Evolutionary conservation across 1,140 invertebrate species (phyloP), one percentile per base, ranked within the genome.

Genomic region (Lithobius niger): DNA sequence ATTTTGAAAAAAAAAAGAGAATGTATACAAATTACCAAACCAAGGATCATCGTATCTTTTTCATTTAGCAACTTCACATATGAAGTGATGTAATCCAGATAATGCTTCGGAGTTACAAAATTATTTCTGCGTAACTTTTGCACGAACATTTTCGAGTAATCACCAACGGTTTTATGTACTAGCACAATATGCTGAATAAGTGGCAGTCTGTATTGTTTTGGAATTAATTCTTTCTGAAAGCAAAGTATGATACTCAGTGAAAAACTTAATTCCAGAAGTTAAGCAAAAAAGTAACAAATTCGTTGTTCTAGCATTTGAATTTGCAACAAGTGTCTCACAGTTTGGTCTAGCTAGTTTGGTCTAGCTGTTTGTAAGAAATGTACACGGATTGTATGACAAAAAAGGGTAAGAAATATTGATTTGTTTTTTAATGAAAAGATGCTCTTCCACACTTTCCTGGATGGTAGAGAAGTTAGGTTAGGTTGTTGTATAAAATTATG

Each of bases 101-200:
- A 95, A 65, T 93, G 88, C 60, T 88, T 91, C 1, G 89, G 89
- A 2, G 88, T 92, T 1, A 92, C 82, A 64, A 83, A 90, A 69
- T 89, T 92, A 63, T 77, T 81, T 40, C 88, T 73, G 26, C 84
- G 71, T 6, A 88, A 67, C 54, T 83, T 82, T 16, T 77, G 65
- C 6, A 79, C 66, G 64, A 86, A 92, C 50, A 85, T 80, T n/a
- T 64, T 65, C 0, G 82, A 84, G 67, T 86, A 90, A 0, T 74
- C 64, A 18, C 76, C 77, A 10, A 90, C 79, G 0, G 77, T 79
- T 54, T 77, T 74, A 64, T 94, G 89, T 0, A 88, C 85, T 66
- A 87, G 77, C 0, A 93, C 86, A 10, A 90, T 81, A 65, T 92
- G 86, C 42, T 81, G 75, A 0, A 92, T 82, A 21, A 93, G 81